These are phyloP conservation scores for Sialia sialis DNA, from an alignment of 2,113 vertebrate species.

Conservation along the genomic window DNA sequence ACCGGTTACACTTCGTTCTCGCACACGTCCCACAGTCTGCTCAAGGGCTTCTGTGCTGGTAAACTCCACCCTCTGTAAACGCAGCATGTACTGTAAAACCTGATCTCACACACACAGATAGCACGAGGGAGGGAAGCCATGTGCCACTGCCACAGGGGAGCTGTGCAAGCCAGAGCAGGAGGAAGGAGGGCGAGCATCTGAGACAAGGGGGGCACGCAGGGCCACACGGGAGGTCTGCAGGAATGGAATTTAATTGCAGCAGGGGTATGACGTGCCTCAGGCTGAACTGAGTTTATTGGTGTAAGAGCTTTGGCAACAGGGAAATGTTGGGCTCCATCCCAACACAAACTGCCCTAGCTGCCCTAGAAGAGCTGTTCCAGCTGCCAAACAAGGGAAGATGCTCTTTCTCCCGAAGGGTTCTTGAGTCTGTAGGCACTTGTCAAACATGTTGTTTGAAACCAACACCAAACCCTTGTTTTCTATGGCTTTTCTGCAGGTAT, in stretches of 20 bases:
- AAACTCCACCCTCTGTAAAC: conserved; percentile 75
- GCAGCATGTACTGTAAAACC: conserved; percentile 63
- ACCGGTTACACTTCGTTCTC: conserved; percentile 66
- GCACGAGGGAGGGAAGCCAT: not conserved
- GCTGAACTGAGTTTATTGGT: not conserved
- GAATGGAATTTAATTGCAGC: not conserved
- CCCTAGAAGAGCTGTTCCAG: not conserved
- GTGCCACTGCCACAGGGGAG: not conserved
- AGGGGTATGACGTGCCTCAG: not conserved
- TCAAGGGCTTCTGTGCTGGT: conserved; percentile 74
- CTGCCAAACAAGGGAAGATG: not conserved
- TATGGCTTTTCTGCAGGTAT: conserved; percentile 56
- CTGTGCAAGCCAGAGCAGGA: not conserved
- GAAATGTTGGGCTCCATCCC: not conserved
- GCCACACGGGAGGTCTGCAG: not conserved
- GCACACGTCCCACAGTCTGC: conserved; percentile 78
- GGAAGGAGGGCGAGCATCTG: not conserved
- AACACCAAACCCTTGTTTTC: not conserved
- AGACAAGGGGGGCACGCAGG: not conserved
- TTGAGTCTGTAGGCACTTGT: conserved; percentile 14
- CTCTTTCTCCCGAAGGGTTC: not conserved
- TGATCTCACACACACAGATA: not conserved
- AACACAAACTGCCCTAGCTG: not conserved
- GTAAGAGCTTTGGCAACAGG: not conserved
- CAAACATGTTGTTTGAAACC: not conserved